These are phyloP conservation scores for Orbicella faveolata DNA, from an alignment of 64 coral and sea anemone species.

Conservation along the genomic window DNA sequence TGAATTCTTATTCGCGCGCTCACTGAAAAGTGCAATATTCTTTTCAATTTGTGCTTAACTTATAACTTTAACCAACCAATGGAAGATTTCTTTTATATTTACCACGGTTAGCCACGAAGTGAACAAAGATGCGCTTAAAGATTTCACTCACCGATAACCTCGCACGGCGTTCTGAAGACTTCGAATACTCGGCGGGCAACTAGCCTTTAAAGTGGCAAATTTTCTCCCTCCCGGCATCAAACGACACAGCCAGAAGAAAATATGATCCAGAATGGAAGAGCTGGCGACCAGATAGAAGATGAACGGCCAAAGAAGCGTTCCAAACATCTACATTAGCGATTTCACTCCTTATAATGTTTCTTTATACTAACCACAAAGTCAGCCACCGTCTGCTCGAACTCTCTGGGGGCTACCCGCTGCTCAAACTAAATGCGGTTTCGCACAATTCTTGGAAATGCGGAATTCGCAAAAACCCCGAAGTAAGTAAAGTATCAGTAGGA, in stretches of 20 bases:
- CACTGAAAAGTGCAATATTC: background rate
- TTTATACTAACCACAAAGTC: slow-evolving; percentile 19
- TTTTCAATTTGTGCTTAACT: background rate
- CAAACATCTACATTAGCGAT: slow-evolving; percentile 74
- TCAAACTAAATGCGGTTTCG: background rate
- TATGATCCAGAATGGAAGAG: slow-evolving; percentile 73
- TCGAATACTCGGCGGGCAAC: slow-evolving; percentile 58
- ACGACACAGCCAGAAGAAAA: slow-evolving; percentile 79
- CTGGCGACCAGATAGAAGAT: slow-evolving; percentile 64
- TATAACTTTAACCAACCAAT: background rate
- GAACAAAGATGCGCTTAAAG: background rate
- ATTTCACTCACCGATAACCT: slow-evolving; percentile 62
- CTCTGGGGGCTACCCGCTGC: background rate
- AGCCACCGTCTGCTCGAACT: background rate
- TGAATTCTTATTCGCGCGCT: background rate
- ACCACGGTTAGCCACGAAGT: background rate
- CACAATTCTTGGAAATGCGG: background rate
- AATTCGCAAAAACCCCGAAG: background rate
- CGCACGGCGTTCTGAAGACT: slow-evolving; percentile 55
- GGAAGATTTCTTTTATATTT: background rate
- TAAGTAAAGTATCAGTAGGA: too few species aligned
- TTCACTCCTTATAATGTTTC: slow-evolving; percentile 41
- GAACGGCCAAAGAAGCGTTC: slow-evolving; percentile 72
- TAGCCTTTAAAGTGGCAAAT: slow-evolving; percentile 83
- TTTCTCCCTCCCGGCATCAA: slow-evolving; percentile 97